Percentiles rank a stretch among this genome's conserved stretches.
These are phyloP conservation scores for Poeciliopsis turneri DNA, from an alignment of 2,797 vertebrate genomes.

Conservation along the genomic window DNA sequence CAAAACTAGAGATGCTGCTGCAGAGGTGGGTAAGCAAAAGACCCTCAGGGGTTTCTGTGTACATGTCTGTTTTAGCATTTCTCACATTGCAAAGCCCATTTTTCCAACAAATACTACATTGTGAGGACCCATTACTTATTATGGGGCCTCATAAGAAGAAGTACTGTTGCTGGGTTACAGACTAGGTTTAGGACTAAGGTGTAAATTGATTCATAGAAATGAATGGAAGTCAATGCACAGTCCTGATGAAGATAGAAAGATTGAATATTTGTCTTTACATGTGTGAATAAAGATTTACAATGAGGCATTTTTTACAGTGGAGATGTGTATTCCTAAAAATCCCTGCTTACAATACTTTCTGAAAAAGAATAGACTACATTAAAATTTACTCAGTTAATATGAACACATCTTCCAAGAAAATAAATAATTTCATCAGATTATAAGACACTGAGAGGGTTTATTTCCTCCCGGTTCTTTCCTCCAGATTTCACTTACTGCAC, in stretches of 20 bases:
- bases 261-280: slow-evolving; percentile 15
- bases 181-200: background rate
- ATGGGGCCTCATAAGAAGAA: too few relatives aligned
- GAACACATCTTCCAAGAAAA: background rate
- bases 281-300: slow-evolving; percentile 27
- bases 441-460: background rate
- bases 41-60: slow-evolving; percentile 21
- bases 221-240: too few relatives aligned
- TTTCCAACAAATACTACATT: too few relatives aligned
- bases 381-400: slow-evolving; percentile 20
- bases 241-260: too few relatives aligned
- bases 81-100: too few relatives aligned
- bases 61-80: background rate
- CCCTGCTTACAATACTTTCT: slow-evolving; percentile 13
- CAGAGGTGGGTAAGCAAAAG: background rate
- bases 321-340: slow-evolving; percentile 14
- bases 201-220: background rate
- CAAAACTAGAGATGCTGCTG: slow-evolving; percentile 31
- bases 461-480: background rate
- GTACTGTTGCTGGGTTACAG: too few relatives aligned
- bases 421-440: background rate
- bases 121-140: too few relatives aligned
- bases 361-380: background rate
- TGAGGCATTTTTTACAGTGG: slow-evolving; percentile 24
- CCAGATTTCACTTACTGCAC: background rate